Conservation (phyloP, 2,888 invertebrate species). For the Tinea semifulvella region DNA sequence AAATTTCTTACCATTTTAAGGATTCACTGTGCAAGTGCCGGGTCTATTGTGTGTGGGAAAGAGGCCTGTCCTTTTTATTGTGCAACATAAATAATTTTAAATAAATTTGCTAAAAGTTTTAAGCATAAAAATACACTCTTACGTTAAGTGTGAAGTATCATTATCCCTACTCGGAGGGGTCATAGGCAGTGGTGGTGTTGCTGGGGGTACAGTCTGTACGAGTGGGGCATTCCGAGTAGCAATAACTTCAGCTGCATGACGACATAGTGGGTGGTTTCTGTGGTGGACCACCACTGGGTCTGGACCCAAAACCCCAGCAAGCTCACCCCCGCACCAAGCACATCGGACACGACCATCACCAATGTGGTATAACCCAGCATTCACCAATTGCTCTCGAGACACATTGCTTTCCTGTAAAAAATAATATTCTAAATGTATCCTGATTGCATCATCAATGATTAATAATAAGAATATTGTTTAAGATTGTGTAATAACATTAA, state of each 20-base stretch:
- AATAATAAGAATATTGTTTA: no score
- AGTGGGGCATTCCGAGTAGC: no score
- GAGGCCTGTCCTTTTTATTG: no score
- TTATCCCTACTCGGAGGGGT: background rate
- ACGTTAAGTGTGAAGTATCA: background rate
- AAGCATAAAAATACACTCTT: background rate
- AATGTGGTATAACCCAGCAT: slow-evolving; percentile 86
- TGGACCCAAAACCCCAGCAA: slow-evolving; percentile 40
- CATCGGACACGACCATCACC: slow-evolving; percentile 76
- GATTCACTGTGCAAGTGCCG: no score
- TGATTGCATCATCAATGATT: no score
- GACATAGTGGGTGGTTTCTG: background rate
- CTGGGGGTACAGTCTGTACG: background rate
- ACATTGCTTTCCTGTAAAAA: slow-evolving; percentile 52
- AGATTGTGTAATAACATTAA: no score
- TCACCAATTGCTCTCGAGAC: slow-evolving; percentile 76
- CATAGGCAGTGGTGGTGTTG: background rate
- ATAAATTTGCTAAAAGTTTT: no score
- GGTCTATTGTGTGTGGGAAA: no score
- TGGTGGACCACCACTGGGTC: background rate
- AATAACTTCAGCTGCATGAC: background rate
- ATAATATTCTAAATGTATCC: no score
- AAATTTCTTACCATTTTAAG: no score
- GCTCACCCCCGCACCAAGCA: slow-evolving; percentile 80
- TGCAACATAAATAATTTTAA: no score